Evolutionary conservation across 1,140 invertebrate species (phyloP).

Genomic region (Lethrus apterus): DNA sequence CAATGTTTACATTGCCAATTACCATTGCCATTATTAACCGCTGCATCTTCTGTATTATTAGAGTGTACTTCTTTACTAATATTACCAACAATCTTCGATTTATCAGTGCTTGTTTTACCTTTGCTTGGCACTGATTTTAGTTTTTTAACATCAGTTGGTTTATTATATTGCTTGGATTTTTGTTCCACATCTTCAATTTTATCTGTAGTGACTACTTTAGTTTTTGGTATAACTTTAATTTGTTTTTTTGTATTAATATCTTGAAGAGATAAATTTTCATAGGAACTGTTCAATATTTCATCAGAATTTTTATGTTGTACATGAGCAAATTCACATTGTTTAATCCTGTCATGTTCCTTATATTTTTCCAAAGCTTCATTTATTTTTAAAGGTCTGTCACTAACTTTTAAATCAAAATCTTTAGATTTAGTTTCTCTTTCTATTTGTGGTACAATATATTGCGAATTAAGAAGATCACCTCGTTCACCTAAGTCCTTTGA

Average conservation of each 20-base stretch:
- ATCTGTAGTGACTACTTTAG: too few species aligned
- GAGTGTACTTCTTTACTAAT: not conserved
- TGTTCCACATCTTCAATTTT: constrained; percentile 2
- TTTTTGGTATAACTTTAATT: constrained; percentile 2
- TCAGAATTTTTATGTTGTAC: constrained; percentile 1
- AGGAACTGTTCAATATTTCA: constrained; percentile 23
- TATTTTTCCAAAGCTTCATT: constrained; percentile 47
- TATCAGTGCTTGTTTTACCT: not conserved
- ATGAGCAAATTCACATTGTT: constrained; percentile 28
- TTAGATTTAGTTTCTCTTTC: constrained; percentile 39
- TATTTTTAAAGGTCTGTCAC: constrained; percentile 47
- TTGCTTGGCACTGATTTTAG: constrained; percentile 3
- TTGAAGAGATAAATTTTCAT: constrained; percentile 26
- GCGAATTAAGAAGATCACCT: constrained; percentile 50
- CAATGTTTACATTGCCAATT: constrained; percentile 64
- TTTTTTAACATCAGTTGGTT: constrained; percentile 41
- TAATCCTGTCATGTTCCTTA: constrained; percentile 43
- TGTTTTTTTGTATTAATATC: constrained; percentile 16
- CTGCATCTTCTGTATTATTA: not conserved
- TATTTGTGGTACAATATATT: constrained; percentile 26
- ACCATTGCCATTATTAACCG: too few species aligned
- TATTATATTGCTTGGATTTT: constrained; percentile 40
- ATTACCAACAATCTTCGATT: too few species aligned
- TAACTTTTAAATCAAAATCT: constrained; percentile 36
- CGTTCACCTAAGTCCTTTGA: constrained; percentile 58